A percentile compares a stretch with the other conserved stretches of the same genome.
Conservation (phyloP, 2,797 vertebrate species). For the Premnoplex brunnescens region DNA sequence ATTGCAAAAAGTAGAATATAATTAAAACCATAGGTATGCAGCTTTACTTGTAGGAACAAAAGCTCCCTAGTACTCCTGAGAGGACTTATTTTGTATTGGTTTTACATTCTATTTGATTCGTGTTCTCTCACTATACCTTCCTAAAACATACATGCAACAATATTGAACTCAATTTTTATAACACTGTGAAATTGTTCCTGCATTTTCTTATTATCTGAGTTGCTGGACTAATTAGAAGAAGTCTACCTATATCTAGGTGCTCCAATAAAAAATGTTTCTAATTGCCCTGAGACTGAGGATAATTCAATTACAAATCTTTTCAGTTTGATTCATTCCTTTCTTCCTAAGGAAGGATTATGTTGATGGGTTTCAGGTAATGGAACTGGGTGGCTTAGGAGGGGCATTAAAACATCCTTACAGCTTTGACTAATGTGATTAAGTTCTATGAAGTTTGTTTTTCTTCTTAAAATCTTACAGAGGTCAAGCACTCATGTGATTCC, state of each 20-base stretch:
- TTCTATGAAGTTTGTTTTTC: slow-evolving; percentile 94
- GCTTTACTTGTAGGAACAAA: not conserved
- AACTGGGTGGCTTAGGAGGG: slow-evolving; percentile 83
- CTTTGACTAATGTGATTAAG: slow-evolving; percentile 91
- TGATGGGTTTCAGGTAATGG: slow-evolving; percentile 84
- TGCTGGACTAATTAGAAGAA: slow-evolving; percentile 72
- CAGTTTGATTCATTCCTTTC: slow-evolving; percentile 80
- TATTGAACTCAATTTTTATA: slow-evolving; percentile 69
- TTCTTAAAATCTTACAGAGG: slow-evolving; percentile 86
- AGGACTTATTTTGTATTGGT: not conserved
- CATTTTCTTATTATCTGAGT: slow-evolving; percentile 72
- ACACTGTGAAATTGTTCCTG: slow-evolving; percentile 52
- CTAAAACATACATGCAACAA: slow-evolving; percentile 20
- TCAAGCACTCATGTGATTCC: slow-evolving; percentile 82
- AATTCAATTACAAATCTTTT: slow-evolving; percentile 86
- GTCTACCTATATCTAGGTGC: slow-evolving; percentile 67
- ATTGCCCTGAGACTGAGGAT: slow-evolving; percentile 83
- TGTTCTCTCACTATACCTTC: not conserved
- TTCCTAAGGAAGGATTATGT: slow-evolving; percentile 84
- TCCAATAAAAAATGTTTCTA: slow-evolving; percentile 80
- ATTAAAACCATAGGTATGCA: not conserved
- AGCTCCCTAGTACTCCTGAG: not conserved
- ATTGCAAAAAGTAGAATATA: not conserved
- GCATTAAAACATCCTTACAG: slow-evolving; percentile 85
- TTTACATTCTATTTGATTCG: not conserved